Conservation (phyloP, 1,140 invertebrate species). For the Philopotamus ludificatus region DNA sequence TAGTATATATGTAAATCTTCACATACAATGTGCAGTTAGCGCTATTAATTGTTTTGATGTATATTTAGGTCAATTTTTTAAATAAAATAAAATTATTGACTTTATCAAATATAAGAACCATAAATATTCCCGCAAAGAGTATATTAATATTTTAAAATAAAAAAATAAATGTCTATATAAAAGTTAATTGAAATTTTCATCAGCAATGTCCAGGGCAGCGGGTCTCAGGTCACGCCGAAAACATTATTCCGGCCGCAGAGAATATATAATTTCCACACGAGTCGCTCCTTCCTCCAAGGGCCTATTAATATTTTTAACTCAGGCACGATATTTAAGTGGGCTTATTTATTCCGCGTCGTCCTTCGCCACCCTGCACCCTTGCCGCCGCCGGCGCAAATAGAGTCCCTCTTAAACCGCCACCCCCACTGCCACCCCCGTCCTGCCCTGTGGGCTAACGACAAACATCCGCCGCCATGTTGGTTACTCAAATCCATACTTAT, state of each 20-base stretch:
- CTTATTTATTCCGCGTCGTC: slow-evolving; percentile 27
- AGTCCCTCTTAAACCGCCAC: slow-evolving; percentile 17
- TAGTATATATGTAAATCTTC: no score
- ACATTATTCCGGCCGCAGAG: background rate
- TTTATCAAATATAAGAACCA: no score
- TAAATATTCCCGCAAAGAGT: no score
- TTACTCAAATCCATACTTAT: slow-evolving; percentile 42
- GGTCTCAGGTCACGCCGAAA: slow-evolving; percentile 1
- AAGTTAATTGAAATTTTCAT: slow-evolving; percentile 24
- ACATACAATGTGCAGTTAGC: no score
- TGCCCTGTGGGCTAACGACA: slow-evolving; percentile 30
- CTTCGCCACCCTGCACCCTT: background rate
- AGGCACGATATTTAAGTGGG: slow-evolving; percentile 34
- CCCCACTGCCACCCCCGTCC: background rate
- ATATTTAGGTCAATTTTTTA: no score
- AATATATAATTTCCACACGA: slow-evolving; percentile 33
- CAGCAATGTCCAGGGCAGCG: slow-evolving; percentile 2
- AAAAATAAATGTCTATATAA: no score
- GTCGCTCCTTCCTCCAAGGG: slow-evolving; percentile 24
- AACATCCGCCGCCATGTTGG: slow-evolving; percentile 41
- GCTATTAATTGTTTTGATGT: no score
- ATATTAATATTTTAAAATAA: no score
- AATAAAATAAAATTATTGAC: no score
- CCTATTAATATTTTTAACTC: slow-evolving; percentile 34
- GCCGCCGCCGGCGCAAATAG: slow-evolving; percentile 14